phyloP scores from a whole-genome alignment of 2,888 invertebrate genomes.

The Anagyrus pseudococci region DNA sequence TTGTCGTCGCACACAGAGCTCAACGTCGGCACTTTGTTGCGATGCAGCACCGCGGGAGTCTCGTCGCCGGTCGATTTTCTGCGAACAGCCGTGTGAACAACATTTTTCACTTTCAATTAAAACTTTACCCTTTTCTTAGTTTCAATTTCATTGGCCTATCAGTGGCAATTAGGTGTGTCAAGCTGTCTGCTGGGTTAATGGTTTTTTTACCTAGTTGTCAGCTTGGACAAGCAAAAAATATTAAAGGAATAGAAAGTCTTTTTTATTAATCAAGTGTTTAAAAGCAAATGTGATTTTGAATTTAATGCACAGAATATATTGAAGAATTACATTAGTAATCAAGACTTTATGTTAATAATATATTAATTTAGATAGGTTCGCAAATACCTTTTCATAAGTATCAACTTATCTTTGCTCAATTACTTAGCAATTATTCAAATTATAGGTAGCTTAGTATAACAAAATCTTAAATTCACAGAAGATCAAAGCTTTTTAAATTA shows the following conservation, averaged over 20 bases:
- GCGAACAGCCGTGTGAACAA: conserved; percentile 18
- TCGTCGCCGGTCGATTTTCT: conserved; percentile 66
- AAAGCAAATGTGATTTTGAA: no score
- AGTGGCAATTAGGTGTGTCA: neutral
- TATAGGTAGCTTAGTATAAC: no score
- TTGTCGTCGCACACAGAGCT: conserved; percentile 72
- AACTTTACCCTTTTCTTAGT: neutral
- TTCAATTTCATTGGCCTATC: neutral
- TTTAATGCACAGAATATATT: no score
- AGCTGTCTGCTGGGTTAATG: neutral
- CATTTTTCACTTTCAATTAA: neutral
- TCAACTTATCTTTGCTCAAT: no score
- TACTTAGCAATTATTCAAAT: no score
- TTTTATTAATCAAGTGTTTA: no score
- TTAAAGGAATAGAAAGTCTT: neutral
- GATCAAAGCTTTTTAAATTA: no score
- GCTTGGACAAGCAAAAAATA: neutral
- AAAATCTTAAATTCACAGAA: no score
- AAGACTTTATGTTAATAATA: no score
- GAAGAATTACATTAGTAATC: no score
- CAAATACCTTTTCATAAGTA: no score
- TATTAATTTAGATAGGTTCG: no score
- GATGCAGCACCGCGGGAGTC: conserved; percentile 84
- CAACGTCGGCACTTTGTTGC: conserved; percentile 79
- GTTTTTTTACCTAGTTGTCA: neutral